A percentile compares a stretch with the other conserved stretches of the same genome.
These are phyloP conservation scores for Callosobruchus maculatus DNA, from an alignment of 2,888 invertebrate species.

Conservation along the genomic window DNA sequence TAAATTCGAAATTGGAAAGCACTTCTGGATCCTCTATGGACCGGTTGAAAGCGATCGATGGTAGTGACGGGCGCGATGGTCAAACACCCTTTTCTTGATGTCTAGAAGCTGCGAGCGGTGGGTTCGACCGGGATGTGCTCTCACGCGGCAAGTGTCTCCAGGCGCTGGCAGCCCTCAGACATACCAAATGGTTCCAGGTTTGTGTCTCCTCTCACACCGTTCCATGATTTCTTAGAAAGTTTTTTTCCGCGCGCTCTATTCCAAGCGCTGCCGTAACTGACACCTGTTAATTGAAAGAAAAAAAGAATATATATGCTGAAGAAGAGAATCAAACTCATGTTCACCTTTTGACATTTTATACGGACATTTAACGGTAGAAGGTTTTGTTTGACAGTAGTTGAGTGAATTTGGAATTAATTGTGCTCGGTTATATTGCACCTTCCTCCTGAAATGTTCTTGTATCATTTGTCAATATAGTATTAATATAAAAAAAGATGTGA, in stretches of 20 bases:
- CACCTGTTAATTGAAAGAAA: background rate
- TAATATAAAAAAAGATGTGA: conserved; percentile 39
- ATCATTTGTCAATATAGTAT: background rate
- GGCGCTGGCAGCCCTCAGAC: conserved; percentile 99
- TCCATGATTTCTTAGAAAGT: conserved; percentile 15
- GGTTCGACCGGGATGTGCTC: conserved; percentile 84
- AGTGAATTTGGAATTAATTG: background rate
- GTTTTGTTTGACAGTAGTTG: background rate
- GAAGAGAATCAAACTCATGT: background rate
- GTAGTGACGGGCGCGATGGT: conserved; percentile 55
- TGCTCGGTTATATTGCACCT: background rate
- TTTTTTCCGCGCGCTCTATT: conserved; percentile 8
- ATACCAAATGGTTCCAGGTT: conserved; percentile 99
- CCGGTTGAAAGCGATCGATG: background rate
- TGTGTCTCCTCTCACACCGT: conserved; percentile 54
- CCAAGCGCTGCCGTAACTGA: background rate
- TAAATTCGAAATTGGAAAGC: background rate
- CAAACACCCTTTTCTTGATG: conserved; percentile 67
- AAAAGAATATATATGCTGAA: background rate
- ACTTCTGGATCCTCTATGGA: background rate
- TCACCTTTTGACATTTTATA: background rate
- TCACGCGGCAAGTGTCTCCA: conserved; percentile 99
- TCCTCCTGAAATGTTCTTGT: background rate
- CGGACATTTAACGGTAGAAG: background rate
- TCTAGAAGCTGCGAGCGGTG: conserved; percentile 66